A percentile compares a stretch with the other conserved stretches of the same genome.
phyloP scores from a whole-genome alignment of 2,797 vertebrate genomes.

The Tachyglossus aculeatus region DNA sequence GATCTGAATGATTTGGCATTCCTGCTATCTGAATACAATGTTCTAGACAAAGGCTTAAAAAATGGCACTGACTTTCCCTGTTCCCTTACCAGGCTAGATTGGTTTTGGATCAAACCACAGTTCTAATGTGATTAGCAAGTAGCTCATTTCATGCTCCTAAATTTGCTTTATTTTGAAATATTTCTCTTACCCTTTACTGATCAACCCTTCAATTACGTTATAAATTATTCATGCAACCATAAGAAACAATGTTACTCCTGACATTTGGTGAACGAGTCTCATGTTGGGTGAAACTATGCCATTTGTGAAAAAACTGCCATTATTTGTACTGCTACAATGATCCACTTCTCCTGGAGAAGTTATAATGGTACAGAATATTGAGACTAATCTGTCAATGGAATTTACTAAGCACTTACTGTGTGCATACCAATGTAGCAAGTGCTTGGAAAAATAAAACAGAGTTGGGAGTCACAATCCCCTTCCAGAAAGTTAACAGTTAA shows the following conservation, averaged over 20 bases:
- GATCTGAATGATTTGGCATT: not conserved
- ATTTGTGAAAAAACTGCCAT: not conserved
- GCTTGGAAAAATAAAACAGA: too few relatives aligned
- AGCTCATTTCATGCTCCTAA: constrained; percentile 13
- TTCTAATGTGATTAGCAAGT: constrained; percentile 44
- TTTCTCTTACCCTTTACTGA: not conserved
- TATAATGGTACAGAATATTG: not conserved
- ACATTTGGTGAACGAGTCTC: not conserved
- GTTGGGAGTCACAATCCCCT: too few relatives aligned
- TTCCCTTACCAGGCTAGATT: constrained; percentile 59
- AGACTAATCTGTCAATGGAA: too few relatives aligned
- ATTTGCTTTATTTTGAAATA: not conserved
- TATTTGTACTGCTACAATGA: not conserved
- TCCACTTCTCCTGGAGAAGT: not conserved
- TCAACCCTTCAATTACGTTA: not conserved
- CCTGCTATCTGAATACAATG: constrained; percentile 40
- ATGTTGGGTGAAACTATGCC: not conserved
- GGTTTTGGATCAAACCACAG: constrained; percentile 53
- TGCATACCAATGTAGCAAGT: too few relatives aligned
- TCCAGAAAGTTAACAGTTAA: too few relatives aligned
- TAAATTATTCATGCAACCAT: not conserved
- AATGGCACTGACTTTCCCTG: constrained; percentile 41
- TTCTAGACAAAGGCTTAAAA: constrained; percentile 51
- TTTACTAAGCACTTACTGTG: too few relatives aligned
- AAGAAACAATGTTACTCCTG: not conserved